phyloP scores from a whole-genome alignment of 2,113 vertebrate genomes.

The Raja brachyura region DNA sequence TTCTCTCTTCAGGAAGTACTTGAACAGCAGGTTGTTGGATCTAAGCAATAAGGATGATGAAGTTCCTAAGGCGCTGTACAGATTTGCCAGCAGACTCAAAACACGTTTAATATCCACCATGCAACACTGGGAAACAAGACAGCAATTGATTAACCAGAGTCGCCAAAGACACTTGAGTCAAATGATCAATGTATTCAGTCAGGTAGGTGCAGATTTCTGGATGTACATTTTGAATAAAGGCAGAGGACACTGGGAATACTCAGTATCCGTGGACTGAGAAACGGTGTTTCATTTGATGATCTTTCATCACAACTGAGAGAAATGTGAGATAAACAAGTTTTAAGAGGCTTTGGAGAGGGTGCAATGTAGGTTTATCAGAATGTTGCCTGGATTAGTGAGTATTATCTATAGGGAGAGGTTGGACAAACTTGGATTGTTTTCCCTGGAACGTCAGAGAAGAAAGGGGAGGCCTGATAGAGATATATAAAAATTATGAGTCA shows the following conservation, averaged over 20 bases:
- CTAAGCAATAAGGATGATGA: conserved; percentile 48
- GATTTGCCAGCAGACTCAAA: conserved; percentile 47
- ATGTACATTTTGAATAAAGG: background rate
- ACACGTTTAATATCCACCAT: conserved; percentile 46
- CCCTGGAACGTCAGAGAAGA: too few relatives aligned
- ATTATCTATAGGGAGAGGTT: too few relatives aligned
- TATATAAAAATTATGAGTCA: too few relatives aligned
- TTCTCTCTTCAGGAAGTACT: conserved; percentile 45
- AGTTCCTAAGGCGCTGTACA: conserved; percentile 42
- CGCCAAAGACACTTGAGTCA: conserved; percentile 42
- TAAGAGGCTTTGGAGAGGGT: background rate
- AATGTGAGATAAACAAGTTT: background rate
- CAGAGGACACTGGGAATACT: background rate
- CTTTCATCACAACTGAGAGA: too few relatives aligned
- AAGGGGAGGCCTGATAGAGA: too few relatives aligned
- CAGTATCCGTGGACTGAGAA: too few relatives aligned
- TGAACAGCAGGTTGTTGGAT: conserved; percentile 44
- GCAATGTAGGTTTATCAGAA: too few relatives aligned
- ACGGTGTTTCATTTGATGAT: too few relatives aligned
- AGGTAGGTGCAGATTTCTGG: conserved; percentile 43
- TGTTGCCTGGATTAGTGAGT: too few relatives aligned
- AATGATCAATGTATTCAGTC: conserved; percentile 45
- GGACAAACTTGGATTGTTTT: too few relatives aligned
- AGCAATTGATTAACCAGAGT: conserved; percentile 43
- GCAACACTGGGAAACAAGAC: conserved; percentile 45